Base-by-base conservation (phyloP, 2,797 vertebrate species). In the Sorex maritimensis region DNA sequence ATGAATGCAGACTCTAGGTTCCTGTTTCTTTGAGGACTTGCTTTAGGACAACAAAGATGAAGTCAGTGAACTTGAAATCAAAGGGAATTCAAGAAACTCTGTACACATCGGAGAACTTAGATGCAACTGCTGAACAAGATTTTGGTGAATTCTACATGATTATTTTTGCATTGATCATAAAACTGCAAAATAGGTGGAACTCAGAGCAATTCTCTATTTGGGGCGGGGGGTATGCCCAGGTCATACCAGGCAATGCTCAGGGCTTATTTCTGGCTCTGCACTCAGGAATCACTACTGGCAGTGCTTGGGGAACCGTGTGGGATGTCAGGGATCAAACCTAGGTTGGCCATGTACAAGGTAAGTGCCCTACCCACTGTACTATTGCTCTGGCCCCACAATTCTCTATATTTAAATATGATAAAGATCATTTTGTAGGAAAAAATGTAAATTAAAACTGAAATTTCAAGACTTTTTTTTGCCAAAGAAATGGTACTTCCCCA, bases 371-470 rank as follows among this genome's bases (percentile, higher is more conserved):
- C 41, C 41, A 44, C 41, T 44, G 41, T 44, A 44, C 41, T 44
- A 44, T 44, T 44, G 41, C 41, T 44, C 41, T 44, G 41, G 41
- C 41, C 41, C 41, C 41, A 44, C 41, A 44, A 44, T 44, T 44
- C 41, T 44, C 41, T 44, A 44, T 44, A 44, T 74, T 89, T 80
- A 75, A 72, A 34, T 81, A 78, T 65, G 10, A 58, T 82, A 65
- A 88, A 46, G 30, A 61, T 38, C 6, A 28, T 87, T 88, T 93
- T 55, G 5, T 86, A 92, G 49, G 73, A 69, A 0, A 17, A 88
- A 81, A 7, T 72, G 2, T 82, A 83, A 74, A 93, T 88, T 88
- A 63, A 90, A 91, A 85, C 58, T 86, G 24, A 41, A 2, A 73
- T 79, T 92, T 82, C 44, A 71, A 69, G 21, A 89, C 7, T 44